Evolutionary conservation across 2,113 vertebrate genomes (phyloP), one percentile per base, ranked within the genome.

Genomic region (Trogon surrucura): DNA sequence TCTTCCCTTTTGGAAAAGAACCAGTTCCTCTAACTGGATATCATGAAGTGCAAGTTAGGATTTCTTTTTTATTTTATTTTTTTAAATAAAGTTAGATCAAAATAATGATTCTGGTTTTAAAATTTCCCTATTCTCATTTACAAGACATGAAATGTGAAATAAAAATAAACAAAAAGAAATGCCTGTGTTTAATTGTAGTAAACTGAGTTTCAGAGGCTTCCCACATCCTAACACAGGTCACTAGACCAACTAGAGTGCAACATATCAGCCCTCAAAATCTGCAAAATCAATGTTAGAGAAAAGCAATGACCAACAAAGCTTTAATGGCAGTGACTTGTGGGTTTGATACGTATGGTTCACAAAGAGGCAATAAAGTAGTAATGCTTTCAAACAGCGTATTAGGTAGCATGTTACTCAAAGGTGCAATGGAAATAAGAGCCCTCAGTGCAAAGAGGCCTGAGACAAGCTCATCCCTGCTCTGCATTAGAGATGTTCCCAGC

Each of bases 231-330:
- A 41, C 14, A 75, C 16, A 57, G 48, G 21, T 69, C 27, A 57
- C 10, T 27, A 72, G 38, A 20, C 4, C 17, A 77, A 70, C 13
- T 2, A 44, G 17, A 48, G 29, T 6, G 7, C 20, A 54, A 36
- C 8, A 6, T 13, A 36, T 9, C 48, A 53, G 26, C 30, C 70
- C 38, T 47, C 5, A 13, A 84, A 20, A 32, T 36, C 73, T 81
- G 27, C 27, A 19, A 5, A 20, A 45, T 7, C 14, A 21, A 0
- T 5, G 3, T 27, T 30, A 34, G 1, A 36, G 26, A 67, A 44
- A 70, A 70, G 4, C 30, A 65, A 17, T 2, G 11, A 25, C 32
- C 27, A 45, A 57, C 3, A 47, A 50, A 69, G 34, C 36, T 78
- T 66, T 70, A 62, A 54, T 0, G 0, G 44, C 10, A 70, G 47